Evolutionary conservation across 2,113 vertebrate genomes (phyloP).

Genomic region (Salvelinus alpinus): DNA sequence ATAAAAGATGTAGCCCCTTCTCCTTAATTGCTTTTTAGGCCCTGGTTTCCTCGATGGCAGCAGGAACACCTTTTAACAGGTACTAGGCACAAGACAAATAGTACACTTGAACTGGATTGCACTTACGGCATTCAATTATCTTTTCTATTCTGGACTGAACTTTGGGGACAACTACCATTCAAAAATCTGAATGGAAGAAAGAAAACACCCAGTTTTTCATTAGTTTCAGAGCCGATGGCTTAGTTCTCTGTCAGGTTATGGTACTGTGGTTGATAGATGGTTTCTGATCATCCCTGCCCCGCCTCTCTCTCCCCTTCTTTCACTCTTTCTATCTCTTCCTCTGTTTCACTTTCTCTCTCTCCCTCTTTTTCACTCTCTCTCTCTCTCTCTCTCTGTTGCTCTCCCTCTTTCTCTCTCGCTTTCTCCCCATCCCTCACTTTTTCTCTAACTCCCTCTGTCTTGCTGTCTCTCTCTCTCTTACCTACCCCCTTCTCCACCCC

Average conservation of each 20-base stretch:
- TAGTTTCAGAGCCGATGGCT: neutral
- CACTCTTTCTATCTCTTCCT: neutral
- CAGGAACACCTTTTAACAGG: neutral
- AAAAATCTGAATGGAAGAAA: neutral
- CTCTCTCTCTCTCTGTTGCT: too few relatives aligned
- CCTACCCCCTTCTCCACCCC: neutral
- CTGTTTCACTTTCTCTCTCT: too few relatives aligned
- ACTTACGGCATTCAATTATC: neutral
- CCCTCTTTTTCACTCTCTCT: too few relatives aligned
- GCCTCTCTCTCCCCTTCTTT: too few relatives aligned
- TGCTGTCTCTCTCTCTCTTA: neutral
- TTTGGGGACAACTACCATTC: neutral
- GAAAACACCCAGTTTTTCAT: neutral
- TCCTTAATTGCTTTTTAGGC: conserved; percentile 24
- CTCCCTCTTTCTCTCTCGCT: too few relatives aligned
- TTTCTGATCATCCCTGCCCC: neutral
- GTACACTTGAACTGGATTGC: neutral
- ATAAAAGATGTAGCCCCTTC: neutral
- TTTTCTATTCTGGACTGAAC: neutral
- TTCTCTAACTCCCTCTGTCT: neutral
- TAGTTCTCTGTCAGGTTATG: neutral
- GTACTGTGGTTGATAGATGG: neutral
- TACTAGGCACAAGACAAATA: neutral
- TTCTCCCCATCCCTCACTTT: too few relatives aligned
- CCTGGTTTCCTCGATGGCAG: conserved; percentile 9